These are phyloP conservation scores for Thamnophis elegans DNA, from an alignment of 2,797 vertebrate species.

Conservation along the genomic window DNA sequence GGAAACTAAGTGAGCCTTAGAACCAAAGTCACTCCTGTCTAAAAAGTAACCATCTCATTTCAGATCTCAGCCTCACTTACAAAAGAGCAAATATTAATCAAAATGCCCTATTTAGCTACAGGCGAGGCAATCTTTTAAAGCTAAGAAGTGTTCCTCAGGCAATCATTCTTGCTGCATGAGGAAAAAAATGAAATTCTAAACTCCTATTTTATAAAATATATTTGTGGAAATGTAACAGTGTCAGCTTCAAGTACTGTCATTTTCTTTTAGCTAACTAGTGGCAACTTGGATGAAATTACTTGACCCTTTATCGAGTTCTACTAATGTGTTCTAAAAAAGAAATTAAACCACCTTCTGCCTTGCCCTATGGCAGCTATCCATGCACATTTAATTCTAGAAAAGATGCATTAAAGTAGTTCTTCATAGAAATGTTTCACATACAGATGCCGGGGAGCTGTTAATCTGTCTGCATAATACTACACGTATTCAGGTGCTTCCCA, in stretches of 20 bases:
- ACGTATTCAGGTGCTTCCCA: slow-evolving; percentile 54
- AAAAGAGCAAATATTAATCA: slow-evolving; percentile 83
- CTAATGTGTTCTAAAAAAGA: slow-evolving; percentile 85
- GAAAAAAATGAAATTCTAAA: slow-evolving; percentile 71
- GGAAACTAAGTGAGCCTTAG: slow-evolving; percentile 71
- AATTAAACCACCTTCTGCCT: slow-evolving; percentile 78
- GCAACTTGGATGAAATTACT: slow-evolving; percentile 88
- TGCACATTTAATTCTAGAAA: slow-evolving; percentile 82
- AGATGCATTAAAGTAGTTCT: slow-evolving; percentile 83
- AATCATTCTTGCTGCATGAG: slow-evolving; percentile 56
- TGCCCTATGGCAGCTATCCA: slow-evolving; percentile 72
- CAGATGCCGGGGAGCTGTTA: slow-evolving; percentile 51
- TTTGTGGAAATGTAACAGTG: slow-evolving; percentile 61
- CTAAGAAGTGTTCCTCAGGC: slow-evolving; percentile 63
- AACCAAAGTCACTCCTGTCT: slow-evolving; percentile 83
- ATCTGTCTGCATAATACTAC: slow-evolving; percentile 63
- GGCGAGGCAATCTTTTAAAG: slow-evolving; percentile 70
- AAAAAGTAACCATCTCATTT: slow-evolving; percentile 91
- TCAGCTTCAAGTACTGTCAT: slow-evolving; percentile 73
- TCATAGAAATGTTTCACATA: slow-evolving; percentile 74
- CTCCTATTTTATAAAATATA: slow-evolving; percentile 65
- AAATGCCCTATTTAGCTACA: slow-evolving; percentile 77
- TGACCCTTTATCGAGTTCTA: slow-evolving; percentile 86
- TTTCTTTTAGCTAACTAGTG: slow-evolving; percentile 80
- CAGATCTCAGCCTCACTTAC: slow-evolving; percentile 78